Percentiles rank a stretch among this genome's conserved stretches.
Conservation (phyloP, 2,888 invertebrate genomes). For the Tholera decimalis region DNA sequence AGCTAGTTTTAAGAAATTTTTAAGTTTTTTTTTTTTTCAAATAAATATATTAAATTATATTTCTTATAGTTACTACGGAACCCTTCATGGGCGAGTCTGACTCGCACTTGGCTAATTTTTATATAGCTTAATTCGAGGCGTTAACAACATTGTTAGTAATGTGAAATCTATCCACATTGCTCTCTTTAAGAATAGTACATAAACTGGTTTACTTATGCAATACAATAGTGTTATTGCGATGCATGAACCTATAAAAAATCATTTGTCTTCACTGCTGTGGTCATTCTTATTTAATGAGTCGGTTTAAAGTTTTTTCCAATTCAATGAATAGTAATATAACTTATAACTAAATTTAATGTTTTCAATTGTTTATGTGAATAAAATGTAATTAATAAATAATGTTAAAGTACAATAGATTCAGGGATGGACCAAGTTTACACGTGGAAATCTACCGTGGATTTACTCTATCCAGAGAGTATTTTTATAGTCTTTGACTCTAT, state of each 20-base stretch:
- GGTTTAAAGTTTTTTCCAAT: neutral
- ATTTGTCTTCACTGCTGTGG: neutral
- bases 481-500: too few relatives aligned
- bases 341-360: neutral
- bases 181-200: too few relatives aligned
- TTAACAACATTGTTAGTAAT: too few relatives aligned
- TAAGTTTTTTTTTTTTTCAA: too few relatives aligned
- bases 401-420: neutral
- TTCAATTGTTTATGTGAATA: constrained; percentile 4
- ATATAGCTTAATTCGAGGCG: too few relatives aligned
- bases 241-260: neutral
- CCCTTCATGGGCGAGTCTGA: too few relatives aligned
- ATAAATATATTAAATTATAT: too few relatives aligned
- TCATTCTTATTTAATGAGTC: neutral
- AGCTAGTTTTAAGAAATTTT: too few relatives aligned
- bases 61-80: too few relatives aligned
- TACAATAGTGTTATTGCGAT: neutral
- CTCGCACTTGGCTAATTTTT: too few relatives aligned
- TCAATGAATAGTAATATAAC: neutral
- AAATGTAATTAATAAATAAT: neutral
- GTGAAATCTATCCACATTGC: too few relatives aligned
- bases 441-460: neutral
- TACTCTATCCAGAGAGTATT: too few relatives aligned
- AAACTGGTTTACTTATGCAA: neutral
- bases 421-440: neutral